Conservation (phyloP, 2,797 vertebrate genomes). For the Lates japonicus region DNA sequence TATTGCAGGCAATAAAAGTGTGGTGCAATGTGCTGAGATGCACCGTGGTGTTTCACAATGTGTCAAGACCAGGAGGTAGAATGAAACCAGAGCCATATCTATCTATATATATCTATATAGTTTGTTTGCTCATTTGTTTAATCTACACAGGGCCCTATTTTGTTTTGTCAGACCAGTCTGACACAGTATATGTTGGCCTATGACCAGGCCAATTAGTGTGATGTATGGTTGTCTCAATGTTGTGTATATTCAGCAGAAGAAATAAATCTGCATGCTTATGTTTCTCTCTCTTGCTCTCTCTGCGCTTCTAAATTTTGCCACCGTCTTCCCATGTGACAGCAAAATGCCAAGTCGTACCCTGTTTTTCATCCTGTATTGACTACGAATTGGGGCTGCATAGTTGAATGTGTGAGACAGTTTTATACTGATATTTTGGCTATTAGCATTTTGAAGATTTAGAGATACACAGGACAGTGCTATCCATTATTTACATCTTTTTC, state of each 20-base stretch:
- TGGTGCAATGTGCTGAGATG: conserved; percentile 31
- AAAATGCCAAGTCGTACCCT: conserved; percentile 42
- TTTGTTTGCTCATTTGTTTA: conserved; percentile 53
- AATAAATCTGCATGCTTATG: conserved; percentile 54
- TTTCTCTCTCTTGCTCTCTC: conserved; percentile 26
- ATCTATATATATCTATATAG: conserved; percentile 16
- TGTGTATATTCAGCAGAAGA: conserved; percentile 68
- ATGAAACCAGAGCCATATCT: conserved; percentile 31
- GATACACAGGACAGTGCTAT: conserved; percentile 8
- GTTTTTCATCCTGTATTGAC: conserved; percentile 35
- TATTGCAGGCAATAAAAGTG: conserved; percentile 47
- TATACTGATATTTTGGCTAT: conserved; percentile 39
- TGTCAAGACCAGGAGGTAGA: conserved; percentile 30
- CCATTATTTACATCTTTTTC: conserved; percentile 27
- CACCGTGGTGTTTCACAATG: conserved; percentile 27
- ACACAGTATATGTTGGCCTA: conserved; percentile 56
- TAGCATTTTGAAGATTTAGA: conserved; percentile 18
- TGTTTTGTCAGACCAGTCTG: conserved; percentile 40
- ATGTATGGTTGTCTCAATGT: conserved; percentile 65
- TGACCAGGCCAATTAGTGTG: conserved; percentile 76
- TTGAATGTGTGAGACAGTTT: conserved; percentile 23
- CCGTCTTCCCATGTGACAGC: conserved; percentile 46
- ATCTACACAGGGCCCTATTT: conserved; percentile 39
- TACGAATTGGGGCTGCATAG: conserved; percentile 5
- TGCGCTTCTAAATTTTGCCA: conserved; percentile 46